These are phyloP conservation scores for Slavum lentiscoides DNA, from an alignment of 2,888 invertebrate genomes.

Conservation along the genomic window DNA sequence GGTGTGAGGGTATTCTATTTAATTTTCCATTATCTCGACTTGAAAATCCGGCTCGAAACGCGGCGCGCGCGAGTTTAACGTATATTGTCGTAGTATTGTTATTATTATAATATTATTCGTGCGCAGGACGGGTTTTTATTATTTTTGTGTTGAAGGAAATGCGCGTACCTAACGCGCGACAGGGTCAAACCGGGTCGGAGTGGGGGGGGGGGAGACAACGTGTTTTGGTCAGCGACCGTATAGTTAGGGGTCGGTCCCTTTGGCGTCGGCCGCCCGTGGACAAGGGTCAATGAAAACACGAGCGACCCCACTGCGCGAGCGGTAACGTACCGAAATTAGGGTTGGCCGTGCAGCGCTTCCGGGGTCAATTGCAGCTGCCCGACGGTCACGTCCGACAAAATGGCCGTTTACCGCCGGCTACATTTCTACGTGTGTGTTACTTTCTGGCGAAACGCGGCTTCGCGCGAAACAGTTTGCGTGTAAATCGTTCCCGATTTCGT, in stretches of 20 bases:
- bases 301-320: conserved; percentile 33
- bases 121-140: not conserved
- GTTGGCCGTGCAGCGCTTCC: conserved; percentile 34
- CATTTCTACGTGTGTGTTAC: no score
- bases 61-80: no score
- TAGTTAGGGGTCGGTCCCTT: conserved; percentile 38
- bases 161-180: no score
- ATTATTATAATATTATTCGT: no score
- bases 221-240: conserved; percentile 37
- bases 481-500: not conserved
- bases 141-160: conserved; percentile 19
- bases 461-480: conserved; percentile 9
- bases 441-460: no score
- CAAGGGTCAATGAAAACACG: conserved; percentile 53
- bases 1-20: no score
- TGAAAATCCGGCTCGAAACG: no score
- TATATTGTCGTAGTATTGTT: no score
- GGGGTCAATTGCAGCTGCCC: conserved; percentile 49
- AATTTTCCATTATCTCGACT: no score
- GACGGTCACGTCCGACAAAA: conserved; percentile 40
- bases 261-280: conserved; percentile 8
- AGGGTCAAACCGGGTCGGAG: not conserved
- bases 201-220: conserved; percentile 7
- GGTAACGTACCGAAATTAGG: conserved; percentile 28
- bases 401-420: conserved; percentile 20